Conservation (phyloP, 64 coral and sea anemone genomes). For the Porites australiensis region DNA sequence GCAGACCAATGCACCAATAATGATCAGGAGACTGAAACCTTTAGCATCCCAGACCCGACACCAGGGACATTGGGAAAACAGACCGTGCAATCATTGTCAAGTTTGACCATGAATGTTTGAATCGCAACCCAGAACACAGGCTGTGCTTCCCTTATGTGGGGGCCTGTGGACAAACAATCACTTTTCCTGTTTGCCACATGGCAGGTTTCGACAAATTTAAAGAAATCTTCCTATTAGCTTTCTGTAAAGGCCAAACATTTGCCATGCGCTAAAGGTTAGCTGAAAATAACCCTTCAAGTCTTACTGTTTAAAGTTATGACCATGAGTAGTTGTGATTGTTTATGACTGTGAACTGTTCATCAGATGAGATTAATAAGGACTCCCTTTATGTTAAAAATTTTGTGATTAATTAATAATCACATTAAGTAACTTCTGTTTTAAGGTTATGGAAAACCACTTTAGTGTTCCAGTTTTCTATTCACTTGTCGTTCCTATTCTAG, state of each 20-base stretch:
- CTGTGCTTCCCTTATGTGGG: slow-evolving; percentile 69
- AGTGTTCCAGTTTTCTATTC: too few relatives aligned
- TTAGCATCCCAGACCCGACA: slow-evolving; percentile 31
- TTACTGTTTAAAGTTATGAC: too few relatives aligned
- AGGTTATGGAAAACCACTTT: too few relatives aligned
- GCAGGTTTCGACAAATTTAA: too few relatives aligned
- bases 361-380: too few relatives aligned
- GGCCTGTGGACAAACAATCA: slow-evolving; percentile 56
- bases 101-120: slow-evolving; percentile 69
- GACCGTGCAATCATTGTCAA: slow-evolving; percentile 38
- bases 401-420: too few relatives aligned
- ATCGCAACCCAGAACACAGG: slow-evolving; percentile 61
- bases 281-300: too few relatives aligned
- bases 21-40: slow-evolving; percentile 11
- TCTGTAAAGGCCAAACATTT: slow-evolving; percentile 73
- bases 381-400: too few relatives aligned
- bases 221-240: slow-evolving; percentile 56
- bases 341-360: too few relatives aligned
- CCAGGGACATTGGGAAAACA: slow-evolving; percentile 23
- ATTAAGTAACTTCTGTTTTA: too few relatives aligned
- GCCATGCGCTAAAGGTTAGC: slow-evolving; percentile 29
- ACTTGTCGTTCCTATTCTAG: too few relatives aligned
- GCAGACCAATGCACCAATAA: slow-evolving; percentile 4
- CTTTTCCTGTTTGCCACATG: slow-evolving; percentile 70
- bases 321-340: too few relatives aligned